Base-by-base conservation (phyloP, 2,113 vertebrate genomes). In the Seriola dumerili region DNA sequence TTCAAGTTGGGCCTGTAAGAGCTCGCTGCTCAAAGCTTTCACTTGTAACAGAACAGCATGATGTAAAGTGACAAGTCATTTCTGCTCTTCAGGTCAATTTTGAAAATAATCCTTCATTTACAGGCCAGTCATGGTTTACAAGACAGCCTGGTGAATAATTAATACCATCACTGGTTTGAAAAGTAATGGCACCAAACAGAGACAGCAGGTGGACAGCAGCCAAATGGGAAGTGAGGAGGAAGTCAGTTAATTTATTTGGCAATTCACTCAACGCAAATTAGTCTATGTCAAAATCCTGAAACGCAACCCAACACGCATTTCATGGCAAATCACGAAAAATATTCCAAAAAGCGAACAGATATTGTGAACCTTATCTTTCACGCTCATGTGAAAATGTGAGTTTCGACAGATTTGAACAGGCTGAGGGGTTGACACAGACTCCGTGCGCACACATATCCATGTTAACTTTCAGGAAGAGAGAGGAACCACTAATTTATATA, bases 131-230 rank as follows among this genome's bases (percentile, higher is more conserved):
- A 7, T 21, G 42, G 40, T 68, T 76, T 46, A 55, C 3, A 42
- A 38, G 48, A 32, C 72, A 34, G 38, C 42, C 25, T 48, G 62
- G 36, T 42, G 23, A 38, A 48, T n/a, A 32, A 57, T 57, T 48
- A 19, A 57, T n/a, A 29, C 72, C 58, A 29, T 29, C 8, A 7
- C 4, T 58, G 52, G 19, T 58, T 29, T 81, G 21, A 36, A 23
- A 66, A 34, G 50, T 16, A 50, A 44, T 36, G 71, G 38, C 17
- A 75, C 19, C 25, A 19, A 48, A 69, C 74, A 61, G 55, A 23
- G 62, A 19, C 21, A 32, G 67, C 65, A 75, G 72, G 57, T 64
- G 57, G 63, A 70, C 38, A 48, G 77, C 29, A 52, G 57, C 52
- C 59, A 40, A 40, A 32, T 6, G 16, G 46, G 76, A 83, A 59